Conservation (phyloP, 2,113 vertebrate genomes). For the Phalacrocorax aristotelis region DNA sequence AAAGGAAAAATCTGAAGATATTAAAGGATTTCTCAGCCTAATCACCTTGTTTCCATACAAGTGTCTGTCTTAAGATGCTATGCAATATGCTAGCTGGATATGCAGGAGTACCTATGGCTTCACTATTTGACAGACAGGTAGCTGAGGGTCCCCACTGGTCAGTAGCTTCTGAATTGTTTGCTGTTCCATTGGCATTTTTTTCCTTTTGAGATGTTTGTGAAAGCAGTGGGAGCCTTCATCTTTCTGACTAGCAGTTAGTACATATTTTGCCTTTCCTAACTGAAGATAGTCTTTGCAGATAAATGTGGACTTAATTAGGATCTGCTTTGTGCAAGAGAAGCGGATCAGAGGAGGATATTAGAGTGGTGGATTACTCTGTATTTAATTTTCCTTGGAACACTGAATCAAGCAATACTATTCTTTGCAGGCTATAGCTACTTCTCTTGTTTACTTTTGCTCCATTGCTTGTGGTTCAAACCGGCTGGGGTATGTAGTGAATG, state of each 20-base stretch:
- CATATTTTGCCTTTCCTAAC: background rate
- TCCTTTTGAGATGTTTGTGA: background rate
- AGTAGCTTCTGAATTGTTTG: background rate
- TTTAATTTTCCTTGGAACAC: background rate
- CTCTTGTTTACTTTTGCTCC: background rate
- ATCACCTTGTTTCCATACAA: background rate
- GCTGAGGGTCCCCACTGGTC: background rate
- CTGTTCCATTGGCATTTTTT: background rate
- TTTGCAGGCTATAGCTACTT: background rate
- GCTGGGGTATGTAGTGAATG: background rate
- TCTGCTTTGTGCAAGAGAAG: background rate
- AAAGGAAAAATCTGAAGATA: background rate
- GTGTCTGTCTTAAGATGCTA: background rate
- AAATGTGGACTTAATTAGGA: background rate
- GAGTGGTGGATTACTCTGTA: background rate
- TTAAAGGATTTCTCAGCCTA: background rate
- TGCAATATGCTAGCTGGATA: background rate
- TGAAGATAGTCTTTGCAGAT: background rate
- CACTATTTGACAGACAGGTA: accelerated
- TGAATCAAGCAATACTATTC: background rate
- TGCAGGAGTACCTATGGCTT: background rate
- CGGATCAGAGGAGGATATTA: background rate
- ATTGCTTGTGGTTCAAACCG: background rate
- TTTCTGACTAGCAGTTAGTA: background rate
- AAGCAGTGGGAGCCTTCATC: background rate